Evolutionary conservation across 2,113 vertebrate species (phyloP).

Genomic region (Amazona vittata): DNA sequence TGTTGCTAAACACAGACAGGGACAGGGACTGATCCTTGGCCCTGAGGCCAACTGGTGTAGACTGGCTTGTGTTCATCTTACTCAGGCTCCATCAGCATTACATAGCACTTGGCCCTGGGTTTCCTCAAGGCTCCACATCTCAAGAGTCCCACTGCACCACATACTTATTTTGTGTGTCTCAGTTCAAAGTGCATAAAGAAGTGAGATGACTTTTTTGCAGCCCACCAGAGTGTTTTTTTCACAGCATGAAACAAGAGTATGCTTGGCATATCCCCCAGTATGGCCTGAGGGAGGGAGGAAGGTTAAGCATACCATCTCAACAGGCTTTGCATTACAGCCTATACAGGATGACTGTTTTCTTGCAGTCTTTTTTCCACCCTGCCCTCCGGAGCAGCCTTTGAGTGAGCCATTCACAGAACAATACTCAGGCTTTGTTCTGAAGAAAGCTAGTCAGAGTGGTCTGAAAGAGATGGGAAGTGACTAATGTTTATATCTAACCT

Average conservation of each 20-base stretch:
- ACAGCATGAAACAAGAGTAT: not conserved
- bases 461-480: not conserved
- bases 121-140: not conserved
- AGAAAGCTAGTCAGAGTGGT: not conserved
- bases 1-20: not conserved
- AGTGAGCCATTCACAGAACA: not conserved
- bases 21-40: not conserved
- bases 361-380: not conserved
- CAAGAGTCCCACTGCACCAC: not conserved
- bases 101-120: not conserved
- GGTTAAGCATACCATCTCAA: not conserved
- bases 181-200: slow-evolving; percentile 56
- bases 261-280: not conserved
- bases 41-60: not conserved
- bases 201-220: not conserved
- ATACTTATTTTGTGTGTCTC: not conserved
- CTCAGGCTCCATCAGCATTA: not conserved
- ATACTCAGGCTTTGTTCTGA: not conserved
- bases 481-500: not conserved
- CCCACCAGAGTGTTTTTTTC: not conserved
- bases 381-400: not conserved
- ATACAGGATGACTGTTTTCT: not conserved
- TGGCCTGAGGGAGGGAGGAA: slow-evolving; percentile 4
- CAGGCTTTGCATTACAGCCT: not conserved
- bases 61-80: not conserved